These are phyloP conservation scores for Diloba caeruleocephala DNA, from an alignment of 2,888 invertebrate species.

Conservation along the genomic window DNA sequence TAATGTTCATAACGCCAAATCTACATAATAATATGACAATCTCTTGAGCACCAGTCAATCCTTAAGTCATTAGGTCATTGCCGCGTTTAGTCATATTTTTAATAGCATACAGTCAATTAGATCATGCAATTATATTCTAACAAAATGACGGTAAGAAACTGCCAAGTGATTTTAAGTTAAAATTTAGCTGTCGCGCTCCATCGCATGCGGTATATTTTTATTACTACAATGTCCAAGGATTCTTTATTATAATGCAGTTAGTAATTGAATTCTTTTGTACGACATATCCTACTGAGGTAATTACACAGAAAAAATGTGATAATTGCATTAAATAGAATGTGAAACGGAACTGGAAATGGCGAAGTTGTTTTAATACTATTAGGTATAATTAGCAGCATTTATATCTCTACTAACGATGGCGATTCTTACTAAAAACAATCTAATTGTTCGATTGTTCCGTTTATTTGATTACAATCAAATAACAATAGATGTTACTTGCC, in stretches of 20 bases:
- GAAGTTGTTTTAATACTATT: not conserved
- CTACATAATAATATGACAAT: too few species aligned
- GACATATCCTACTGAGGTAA: slow-evolving; percentile 37
- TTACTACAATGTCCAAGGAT: slow-evolving; percentile 19
- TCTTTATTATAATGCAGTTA: slow-evolving; percentile 14
- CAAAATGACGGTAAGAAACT: slow-evolving; percentile 27
- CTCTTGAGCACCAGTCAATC: slow-evolving; percentile 3
- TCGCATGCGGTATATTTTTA: slow-evolving; percentile 6
- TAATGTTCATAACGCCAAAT: too few species aligned
- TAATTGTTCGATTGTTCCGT: too few species aligned
- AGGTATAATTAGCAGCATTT: too few species aligned
- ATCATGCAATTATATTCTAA: slow-evolving; percentile 18
- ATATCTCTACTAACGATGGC: too few species aligned
- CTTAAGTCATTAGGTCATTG: slow-evolving; percentile 18
- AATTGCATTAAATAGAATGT: slow-evolving; percentile 25
- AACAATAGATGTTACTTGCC: too few species aligned
- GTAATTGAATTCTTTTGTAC: slow-evolving; percentile 42
- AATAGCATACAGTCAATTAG: slow-evolving; percentile 35
- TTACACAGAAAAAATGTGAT: slow-evolving; percentile 24
- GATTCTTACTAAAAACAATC: too few species aligned
- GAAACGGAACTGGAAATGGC: slow-evolving; percentile 17
- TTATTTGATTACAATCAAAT: too few species aligned
- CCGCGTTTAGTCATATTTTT: slow-evolving; percentile 20
- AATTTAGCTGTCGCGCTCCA: slow-evolving; percentile 16
- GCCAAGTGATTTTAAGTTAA: slow-evolving; percentile 18